A percentile compares a stretch with the other conserved stretches of the same genome.
Conservation (phyloP, 2,113 vertebrate genomes). For the Zapornia atra region DNA sequence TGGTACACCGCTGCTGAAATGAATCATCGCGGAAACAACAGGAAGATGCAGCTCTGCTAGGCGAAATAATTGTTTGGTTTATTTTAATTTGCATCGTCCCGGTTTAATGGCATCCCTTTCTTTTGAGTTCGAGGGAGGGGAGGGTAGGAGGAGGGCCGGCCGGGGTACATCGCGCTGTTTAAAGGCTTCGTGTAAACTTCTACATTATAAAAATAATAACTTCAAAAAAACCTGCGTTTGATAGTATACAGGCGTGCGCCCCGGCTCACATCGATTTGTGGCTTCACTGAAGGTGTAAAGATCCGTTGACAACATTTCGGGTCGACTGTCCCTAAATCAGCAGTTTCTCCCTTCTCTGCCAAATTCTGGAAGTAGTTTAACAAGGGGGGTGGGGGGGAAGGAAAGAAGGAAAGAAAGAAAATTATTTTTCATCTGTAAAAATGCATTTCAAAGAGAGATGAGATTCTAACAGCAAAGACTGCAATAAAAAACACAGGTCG, state of each 20-base stretch:
- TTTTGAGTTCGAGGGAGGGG: not conserved
- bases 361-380: conserved; percentile 16
- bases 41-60: not conserved
- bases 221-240: not conserved
- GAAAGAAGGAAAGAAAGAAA: not conserved
- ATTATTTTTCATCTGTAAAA: not conserved
- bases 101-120: not conserved
- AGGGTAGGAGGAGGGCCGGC: not conserved
- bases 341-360: not conserved
- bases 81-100: not conserved
- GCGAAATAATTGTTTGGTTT: not conserved
- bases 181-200: conserved; percentile 31
- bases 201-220: not conserved
- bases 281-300: not conserved
- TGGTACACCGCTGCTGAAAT: not conserved
- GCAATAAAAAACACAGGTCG: not conserved
- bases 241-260: not conserved
- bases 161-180: not conserved
- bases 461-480: not conserved
- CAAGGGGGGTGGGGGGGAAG: not conserved
- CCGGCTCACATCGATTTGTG: not conserved
- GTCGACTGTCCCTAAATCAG: not conserved
- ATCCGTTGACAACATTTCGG: not conserved
- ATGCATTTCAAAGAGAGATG: not conserved
- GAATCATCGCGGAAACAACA: not conserved